Base-by-base conservation (phyloP, 1,140 invertebrate genomes). In the Cotesia vestalis region DNA sequence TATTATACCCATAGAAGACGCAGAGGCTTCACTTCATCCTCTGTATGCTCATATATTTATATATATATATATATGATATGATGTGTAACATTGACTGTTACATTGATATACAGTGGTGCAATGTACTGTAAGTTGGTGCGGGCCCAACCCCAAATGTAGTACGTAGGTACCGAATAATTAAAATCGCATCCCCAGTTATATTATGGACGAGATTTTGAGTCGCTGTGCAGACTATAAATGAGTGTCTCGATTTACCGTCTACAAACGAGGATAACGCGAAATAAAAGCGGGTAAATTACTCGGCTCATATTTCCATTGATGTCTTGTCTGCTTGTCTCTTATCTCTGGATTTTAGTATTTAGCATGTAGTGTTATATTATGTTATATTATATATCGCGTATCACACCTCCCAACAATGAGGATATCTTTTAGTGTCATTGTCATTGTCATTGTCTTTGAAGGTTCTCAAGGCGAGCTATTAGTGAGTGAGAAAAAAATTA, bases 101-200 rank as follows among this genome's bases (percentile, higher is more conserved):
- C 40, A 46, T 57, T 57, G 27, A 27, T 27, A 27, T 27, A 27
- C 27, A 27, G 27, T 27, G 27, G 27, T 27, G 27, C 27, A 2
- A 20, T n/a, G 12, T 57, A 57, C 17, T 20, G 53, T 57, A 17
- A 3, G 17, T 27, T 27, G 27, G 27, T 27, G 27, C 27, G 14
- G 60, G 4, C 4, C 66, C 8, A 27, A 51, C 66, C 12, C 12
- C 27, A 27, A 27, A 27, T 27, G 27, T 27, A 27, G 27, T 27
- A 27, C 27, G 27, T 46, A 67, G 12, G 66, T 67, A 14, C 66
- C 52, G 51, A 57, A 67, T 67, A 67, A 67, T 67, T 67, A 67
- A 67, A 67, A 67, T 67, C 40, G 51, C 14, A 20, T 67, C 66
- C 66, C 66, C 9, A 14, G 12, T 17, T 55, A 14, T n/a, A 11